Evolutionary conservation across 1,140 invertebrate species (phyloP).

Genomic region (Nasonia vitripennis): DNA sequence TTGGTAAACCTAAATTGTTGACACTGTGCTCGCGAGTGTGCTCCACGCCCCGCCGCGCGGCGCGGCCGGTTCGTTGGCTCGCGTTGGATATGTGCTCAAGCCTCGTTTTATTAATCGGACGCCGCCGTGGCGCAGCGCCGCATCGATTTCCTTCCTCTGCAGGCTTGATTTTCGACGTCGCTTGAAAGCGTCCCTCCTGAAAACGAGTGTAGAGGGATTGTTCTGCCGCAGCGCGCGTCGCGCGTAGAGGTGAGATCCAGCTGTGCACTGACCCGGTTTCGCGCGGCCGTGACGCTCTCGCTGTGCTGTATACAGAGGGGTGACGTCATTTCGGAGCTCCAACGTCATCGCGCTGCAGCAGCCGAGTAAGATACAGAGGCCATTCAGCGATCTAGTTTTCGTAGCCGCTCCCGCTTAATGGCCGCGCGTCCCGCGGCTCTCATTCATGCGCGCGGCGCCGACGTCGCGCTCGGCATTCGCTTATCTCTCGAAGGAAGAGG

Average conservation of each 20-base stretch:
- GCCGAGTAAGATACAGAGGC: constrained; percentile 4
- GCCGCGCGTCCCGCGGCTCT: constrained; percentile 60
- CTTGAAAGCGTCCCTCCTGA: too few species aligned
- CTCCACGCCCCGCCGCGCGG: background rate
- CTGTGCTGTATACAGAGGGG: constrained; percentile 2
- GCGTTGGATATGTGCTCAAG: background rate
- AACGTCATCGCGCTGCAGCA: constrained; percentile 32
- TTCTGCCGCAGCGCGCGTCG: background rate
- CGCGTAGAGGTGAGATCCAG: constrained; percentile 36
- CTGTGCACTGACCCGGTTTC: constrained; percentile 65
- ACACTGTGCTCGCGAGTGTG: constrained; percentile 52
- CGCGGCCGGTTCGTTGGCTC: background rate
- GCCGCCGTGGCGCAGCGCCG: background rate
- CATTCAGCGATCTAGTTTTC: constrained; percentile 59
- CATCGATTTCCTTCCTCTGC: background rate
- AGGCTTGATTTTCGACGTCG: too few species aligned
- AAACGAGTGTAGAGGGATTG: background rate
- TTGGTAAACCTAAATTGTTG: constrained; percentile 66
- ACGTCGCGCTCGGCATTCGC: too few species aligned
- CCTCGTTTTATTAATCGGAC: constrained; percentile 14
- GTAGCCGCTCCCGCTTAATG: constrained; percentile 63
- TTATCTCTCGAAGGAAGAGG: too few species aligned
- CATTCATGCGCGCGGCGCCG: constrained; percentile 64
- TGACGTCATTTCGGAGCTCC: constrained; percentile 44
- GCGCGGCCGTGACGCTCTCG: constrained; percentile 64